Evolutionary conservation across 2,888 invertebrate genomes (phyloP).

Genomic region (Mesoligia furuncula): DNA sequence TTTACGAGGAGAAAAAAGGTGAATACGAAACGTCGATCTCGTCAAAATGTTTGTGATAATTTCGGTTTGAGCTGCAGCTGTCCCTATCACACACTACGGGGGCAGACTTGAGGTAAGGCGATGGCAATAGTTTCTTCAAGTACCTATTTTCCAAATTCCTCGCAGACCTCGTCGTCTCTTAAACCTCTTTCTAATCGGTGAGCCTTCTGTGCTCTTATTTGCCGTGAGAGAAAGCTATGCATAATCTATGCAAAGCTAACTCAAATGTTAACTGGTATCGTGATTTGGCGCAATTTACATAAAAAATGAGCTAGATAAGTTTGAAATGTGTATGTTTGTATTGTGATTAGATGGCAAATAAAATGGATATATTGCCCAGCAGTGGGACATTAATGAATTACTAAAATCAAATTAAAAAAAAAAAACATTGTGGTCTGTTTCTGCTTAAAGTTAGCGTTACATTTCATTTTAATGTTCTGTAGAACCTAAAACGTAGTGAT

Average conservation of each 20-base stretch:
- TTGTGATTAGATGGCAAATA: slow-evolving; percentile 37
- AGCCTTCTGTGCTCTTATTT: slow-evolving; percentile 37
- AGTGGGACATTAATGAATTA: neutral
- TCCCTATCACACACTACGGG: too few species aligned
- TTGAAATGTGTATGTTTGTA: slow-evolving; percentile 23
- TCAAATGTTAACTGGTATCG: slow-evolving; percentile 53
- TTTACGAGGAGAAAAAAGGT: too few species aligned
- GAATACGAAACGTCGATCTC: too few species aligned
- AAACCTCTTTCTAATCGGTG: neutral
- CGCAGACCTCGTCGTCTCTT: too few species aligned
- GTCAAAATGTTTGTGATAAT: too few species aligned
- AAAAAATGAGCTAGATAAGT: slow-evolving; percentile 46
- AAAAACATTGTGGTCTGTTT: neutral
- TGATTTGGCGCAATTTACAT: slow-evolving; percentile 59
- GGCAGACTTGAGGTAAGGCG: too few species aligned
- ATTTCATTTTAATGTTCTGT: slow-evolving; percentile 4
- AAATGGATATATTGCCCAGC: slow-evolving; percentile 2
- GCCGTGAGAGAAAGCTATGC: neutral
- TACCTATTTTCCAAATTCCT: too few species aligned
- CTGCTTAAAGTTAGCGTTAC: neutral
- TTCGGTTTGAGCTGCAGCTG: too few species aligned
- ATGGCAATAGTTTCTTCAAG: too few species aligned
- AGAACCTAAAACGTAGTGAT: too few species aligned
- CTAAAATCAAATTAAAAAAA: neutral
- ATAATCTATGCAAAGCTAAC: slow-evolving; percentile 52